A percentile compares a stretch with the other conserved stretches of the same genome.
phyloP scores from a whole-genome alignment of 1,140 invertebrate species.

The Pseudomyrmex dendroicus region DNA sequence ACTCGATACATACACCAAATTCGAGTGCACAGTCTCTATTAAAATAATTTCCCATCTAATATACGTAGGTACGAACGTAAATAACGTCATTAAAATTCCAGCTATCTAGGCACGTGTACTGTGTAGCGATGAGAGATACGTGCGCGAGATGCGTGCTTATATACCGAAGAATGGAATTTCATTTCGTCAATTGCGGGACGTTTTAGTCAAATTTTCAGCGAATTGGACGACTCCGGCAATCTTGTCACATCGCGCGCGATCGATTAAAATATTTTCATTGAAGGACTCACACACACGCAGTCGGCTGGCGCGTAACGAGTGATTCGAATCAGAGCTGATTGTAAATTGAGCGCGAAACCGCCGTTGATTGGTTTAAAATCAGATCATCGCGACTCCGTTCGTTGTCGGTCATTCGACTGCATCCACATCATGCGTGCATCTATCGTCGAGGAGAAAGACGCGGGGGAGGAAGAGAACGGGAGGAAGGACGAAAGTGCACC shows the following conservation, averaged over 20 bases:
- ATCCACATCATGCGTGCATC: constrained; percentile 66
- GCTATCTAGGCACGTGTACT: background rate
- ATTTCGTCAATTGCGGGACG: constrained; percentile 10
- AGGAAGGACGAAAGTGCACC: constrained; percentile 55
- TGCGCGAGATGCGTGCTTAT: constrained; percentile 10
- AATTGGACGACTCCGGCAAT: constrained; percentile 40
- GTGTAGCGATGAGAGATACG: background rate
- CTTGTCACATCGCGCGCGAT: constrained; percentile 60
- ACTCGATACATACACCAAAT: constrained; percentile 12
- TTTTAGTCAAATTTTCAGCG: constrained; percentile 57
- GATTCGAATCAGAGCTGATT: constrained; percentile 79
- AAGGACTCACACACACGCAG: constrained; percentile 37
- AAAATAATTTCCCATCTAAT: constrained; percentile 43
- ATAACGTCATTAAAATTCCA: background rate
- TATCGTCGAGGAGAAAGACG: constrained; percentile 62
- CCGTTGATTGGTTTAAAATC: constrained; percentile 85
- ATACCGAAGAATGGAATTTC: constrained; percentile 1
- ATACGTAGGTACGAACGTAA: background rate
- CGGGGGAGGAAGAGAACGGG: background rate
- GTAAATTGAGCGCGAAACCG: constrained; percentile 85
- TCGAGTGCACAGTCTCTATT: background rate
- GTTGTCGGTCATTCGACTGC: constrained; percentile 75
- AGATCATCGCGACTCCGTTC: constrained; percentile 79
- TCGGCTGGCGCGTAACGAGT: constrained; percentile 66
- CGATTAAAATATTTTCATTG: constrained; percentile 75